A percentile compares a stretch with the other conserved stretches of the same genome.
These are phyloP conservation scores for Tragelaphus buxtoni DNA, from an alignment of 2,113 vertebrate species.

Conservation along the genomic window DNA sequence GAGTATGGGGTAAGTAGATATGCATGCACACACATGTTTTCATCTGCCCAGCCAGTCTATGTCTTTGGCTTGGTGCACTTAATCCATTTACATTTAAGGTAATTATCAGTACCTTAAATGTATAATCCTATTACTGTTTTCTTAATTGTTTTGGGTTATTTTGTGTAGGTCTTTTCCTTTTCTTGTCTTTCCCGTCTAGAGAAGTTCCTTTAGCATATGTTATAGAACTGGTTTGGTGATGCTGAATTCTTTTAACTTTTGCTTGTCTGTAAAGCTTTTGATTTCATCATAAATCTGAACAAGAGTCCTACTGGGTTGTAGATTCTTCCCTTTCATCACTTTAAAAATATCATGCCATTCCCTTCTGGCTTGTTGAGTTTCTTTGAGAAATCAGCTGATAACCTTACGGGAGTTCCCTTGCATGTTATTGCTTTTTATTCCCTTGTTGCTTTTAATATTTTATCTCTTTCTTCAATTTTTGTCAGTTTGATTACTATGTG, in stretches of 20 bases:
- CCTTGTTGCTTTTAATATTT: not conserved
- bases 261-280: not conserved
- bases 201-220: not conserved
- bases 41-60: not conserved
- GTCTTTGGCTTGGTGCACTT: not conserved
- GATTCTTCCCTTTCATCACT: not conserved
- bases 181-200: not conserved
- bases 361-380: not conserved
- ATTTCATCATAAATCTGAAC: not conserved
- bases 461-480: not conserved
- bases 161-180: not conserved
- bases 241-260: not conserved
- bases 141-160: not conserved
- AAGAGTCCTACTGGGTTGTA: not conserved
- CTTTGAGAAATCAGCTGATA: not conserved
- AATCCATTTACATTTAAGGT: not conserved
- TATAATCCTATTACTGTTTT: not conserved
- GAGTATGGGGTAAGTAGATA: not conserved
- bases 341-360: not conserved
- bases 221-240: not conserved
- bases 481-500: not conserved
- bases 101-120: not conserved
- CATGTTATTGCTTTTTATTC: not conserved
- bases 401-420: not conserved
- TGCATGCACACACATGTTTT: not conserved